Base-by-base conservation (phyloP, 2,797 vertebrate genomes). In the Chloroceryle amazona region DNA sequence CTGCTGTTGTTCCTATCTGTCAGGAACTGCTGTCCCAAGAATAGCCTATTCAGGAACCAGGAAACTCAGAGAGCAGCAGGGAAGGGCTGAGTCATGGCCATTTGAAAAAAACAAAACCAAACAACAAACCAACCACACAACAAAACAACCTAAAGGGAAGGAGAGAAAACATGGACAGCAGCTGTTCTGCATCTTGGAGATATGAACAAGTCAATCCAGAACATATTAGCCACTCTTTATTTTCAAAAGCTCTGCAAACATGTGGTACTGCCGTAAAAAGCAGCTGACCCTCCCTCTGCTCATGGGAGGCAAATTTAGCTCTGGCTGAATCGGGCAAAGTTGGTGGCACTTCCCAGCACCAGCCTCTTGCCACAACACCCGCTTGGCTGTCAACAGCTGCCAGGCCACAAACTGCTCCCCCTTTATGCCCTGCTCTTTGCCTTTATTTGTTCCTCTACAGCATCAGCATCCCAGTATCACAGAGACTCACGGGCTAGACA, bases 51-150 rank as follows among this genome's bases (percentile, higher is more conserved):
- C 87, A 95, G 81, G 89, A 89, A 93, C 9, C 72, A 94, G 92
- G 93, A 95, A 96, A 91, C 72, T 82, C 84, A 26, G 61, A 73
- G 61, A 94, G 85, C 86, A 72, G 92, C 96, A 51, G 76, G 85
- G 91, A 96, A 95, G 87, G 81, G 84, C 93, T 96, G 96, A 96
- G 91, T 94, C 94, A 95, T 7, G 42, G 76, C 47, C 65, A 49
- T 17, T 33, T 66, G 39, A n/a, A 37, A 66, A 81, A 76, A 35
- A 49, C n/a, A 51, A 41, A 22, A 9, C 10, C 9, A 31, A 33
- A 19, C 14, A 41, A 41, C 47, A 23, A 91, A 46, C 20, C 46
- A 51, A 46, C 46, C 44, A 68, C 42, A 92, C 73, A 92, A 60
- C 67, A 91, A 89, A 96, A 80, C 54, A 91, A 67, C 65, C 67